Conservation (phyloP, 2,888 invertebrate genomes). For the Flexamia atlantica region DNA sequence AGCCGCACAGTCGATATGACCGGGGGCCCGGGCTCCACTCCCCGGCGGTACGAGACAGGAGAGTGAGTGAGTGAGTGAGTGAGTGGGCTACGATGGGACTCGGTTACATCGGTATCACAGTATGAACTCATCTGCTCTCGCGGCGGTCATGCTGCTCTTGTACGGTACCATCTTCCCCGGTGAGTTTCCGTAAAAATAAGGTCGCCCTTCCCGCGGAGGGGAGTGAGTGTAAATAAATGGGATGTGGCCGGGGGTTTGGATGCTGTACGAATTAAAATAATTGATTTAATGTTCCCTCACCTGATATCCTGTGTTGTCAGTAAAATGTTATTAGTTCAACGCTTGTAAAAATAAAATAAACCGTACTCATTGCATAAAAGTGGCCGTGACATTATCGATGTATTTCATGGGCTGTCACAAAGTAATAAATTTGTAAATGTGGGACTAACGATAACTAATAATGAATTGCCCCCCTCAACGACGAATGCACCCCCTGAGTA, state of each 20-base stretch:
- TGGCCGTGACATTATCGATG: too few species aligned
- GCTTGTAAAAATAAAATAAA: too few species aligned
- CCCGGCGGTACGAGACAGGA: conserved; percentile 8
- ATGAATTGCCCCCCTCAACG: too few species aligned
- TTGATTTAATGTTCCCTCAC: too few species aligned
- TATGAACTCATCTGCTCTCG: conserved; percentile 63
- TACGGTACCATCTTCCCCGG: conserved; percentile 64
- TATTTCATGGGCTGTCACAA: too few species aligned
- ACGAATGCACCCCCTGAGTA: background rate
- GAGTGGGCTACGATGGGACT: conserved; percentile 50
- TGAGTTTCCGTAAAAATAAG: conserved; percentile 22
- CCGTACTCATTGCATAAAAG: too few species aligned
- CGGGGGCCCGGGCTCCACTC: conserved; percentile 53
- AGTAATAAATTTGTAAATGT: too few species aligned
- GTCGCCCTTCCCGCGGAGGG: background rate
- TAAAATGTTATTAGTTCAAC: too few species aligned
- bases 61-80: conserved; percentile 46
- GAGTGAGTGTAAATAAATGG: conserved; percentile 16
- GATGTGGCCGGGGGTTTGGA: background rate
- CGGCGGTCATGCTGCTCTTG: conserved; percentile 63
- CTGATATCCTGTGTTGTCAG: too few species aligned
- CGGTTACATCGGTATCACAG: conserved; percentile 33
- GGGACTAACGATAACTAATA: too few species aligned
- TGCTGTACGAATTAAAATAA: background rate
- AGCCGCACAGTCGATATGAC: conserved; percentile 45